phyloP scores from a whole-genome alignment of 2,888 invertebrate species.

The Callyntrura sp. region DNA sequence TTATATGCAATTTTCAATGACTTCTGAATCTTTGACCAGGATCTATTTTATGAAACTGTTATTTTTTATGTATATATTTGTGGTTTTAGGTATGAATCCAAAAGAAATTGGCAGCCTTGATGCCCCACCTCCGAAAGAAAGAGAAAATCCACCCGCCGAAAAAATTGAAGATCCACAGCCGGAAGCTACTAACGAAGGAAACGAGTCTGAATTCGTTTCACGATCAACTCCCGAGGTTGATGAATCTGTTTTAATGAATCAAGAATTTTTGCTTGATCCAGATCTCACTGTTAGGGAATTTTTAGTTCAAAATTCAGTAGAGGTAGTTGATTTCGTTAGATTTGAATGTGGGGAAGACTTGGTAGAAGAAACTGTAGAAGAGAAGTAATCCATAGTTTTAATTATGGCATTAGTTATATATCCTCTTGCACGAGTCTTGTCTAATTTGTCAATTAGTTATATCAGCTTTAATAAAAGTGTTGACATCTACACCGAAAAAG shows the following conservation, averaged over 20 bases:
- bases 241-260: constrained; percentile 92
- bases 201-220: constrained; percentile 52
- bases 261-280: constrained; percentile 94
- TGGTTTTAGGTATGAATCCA: constrained; percentile 90
- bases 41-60: background rate
- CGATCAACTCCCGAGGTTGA: constrained; percentile 85
- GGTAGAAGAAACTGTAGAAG: background rate
- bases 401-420: background rate
- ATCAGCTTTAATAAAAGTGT: background rate
- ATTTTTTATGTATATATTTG: background rate
- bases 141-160: constrained; percentile 87
- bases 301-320: constrained; percentile 87
- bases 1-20: too few species aligned
- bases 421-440: background rate
- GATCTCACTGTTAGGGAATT: constrained; percentile 91
- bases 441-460: background rate
- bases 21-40: too few species aligned
- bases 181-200: background rate
- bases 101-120: constrained; percentile 88
- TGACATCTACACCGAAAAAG: background rate
- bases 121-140: constrained; percentile 76
- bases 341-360: constrained; percentile 93
- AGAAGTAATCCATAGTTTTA: background rate
- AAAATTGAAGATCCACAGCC: constrained; percentile 42
- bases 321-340: constrained; percentile 92